Evolutionary conservation across 2,113 vertebrate genomes (phyloP), one percentile per base, ranked within the genome.

Genomic region (Miniopterus natalensis): DNA sequence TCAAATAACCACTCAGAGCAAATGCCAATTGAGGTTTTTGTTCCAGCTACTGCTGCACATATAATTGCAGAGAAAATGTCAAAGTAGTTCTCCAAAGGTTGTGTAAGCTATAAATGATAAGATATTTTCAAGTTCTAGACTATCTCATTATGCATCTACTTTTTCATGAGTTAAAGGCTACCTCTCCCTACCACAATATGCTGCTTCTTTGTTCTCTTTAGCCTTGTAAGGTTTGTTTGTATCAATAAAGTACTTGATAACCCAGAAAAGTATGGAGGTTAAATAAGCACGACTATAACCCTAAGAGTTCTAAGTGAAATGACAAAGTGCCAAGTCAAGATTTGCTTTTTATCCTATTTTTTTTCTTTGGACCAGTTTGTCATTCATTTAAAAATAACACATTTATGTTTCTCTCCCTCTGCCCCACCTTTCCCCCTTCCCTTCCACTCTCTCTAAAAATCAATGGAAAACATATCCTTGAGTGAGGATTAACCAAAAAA

Each of bases 11-110:
- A 87, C 49, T 92, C 68, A 88, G 11, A 92, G 61, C 84, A 97
- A 98, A 96, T 63, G 84, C 68, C 92, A 96, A 57, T 18, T 84
- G 95, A 93, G 47, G 75, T 96, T 96, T 92, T 94, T 94, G 84
- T 95, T 85, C 70, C 84, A 95, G 53, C 21, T n/a, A 96, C 84
- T 83, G 57, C 73, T 85, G 61, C 65, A 97, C 31, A 75, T 92
- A 80, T 92, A 95, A 96, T 83, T 92, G 71, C 51, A 90, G 93
- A 84, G 40, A 96, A 97, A 97, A 96, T 97, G 90, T 94, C 94
- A 97, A 94, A 96, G 92, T 68, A 95, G 90, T 91, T 88, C 85
- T 92, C 85, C 75, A 97, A 96, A 96, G 92, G 88, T 45, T 87
- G 71, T 91, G 8, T 40, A 20, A 84, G 18, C 68, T 87, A 94